These are phyloP conservation scores for Heteropelma amictum DNA, from an alignment of 2,888 invertebrate genomes.

Conservation along the genomic window DNA sequence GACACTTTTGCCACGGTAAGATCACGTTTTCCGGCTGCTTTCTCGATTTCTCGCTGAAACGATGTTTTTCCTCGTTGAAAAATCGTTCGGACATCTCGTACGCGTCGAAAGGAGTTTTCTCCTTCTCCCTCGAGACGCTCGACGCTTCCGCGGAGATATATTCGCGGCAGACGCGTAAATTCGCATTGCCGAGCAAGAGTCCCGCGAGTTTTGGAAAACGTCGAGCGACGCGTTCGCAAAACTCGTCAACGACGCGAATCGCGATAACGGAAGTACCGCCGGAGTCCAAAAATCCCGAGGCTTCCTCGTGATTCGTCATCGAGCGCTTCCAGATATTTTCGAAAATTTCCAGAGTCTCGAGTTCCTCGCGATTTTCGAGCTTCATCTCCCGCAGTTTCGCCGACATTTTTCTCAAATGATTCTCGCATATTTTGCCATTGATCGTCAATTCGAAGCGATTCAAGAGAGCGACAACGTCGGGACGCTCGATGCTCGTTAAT, in stretches of 20 bases:
- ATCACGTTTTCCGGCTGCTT: slow-evolving; percentile 10
- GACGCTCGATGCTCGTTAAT: slow-evolving; percentile 80
- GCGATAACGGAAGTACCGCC: slow-evolving; percentile 88
- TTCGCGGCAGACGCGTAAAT: slow-evolving; percentile 74
- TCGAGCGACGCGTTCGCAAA: slow-evolving; percentile 78
- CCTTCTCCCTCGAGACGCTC: neutral
- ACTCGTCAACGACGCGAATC: slow-evolving; percentile 81
- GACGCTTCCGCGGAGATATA: slow-evolving; percentile 61
- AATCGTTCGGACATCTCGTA: neutral
- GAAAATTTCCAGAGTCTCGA: slow-evolving; percentile 59
- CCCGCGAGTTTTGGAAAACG: slow-evolving; percentile 80
- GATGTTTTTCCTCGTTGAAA: neutral
- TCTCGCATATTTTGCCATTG: slow-evolving; percentile 85
- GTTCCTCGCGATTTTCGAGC: slow-evolving; percentile 61
- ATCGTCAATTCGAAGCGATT: slow-evolving; percentile 81
- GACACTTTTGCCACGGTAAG: slow-evolving; percentile 68
- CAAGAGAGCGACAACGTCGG: slow-evolving; percentile 83
- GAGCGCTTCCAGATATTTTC: slow-evolving; percentile 63
- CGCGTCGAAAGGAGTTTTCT: slow-evolving; percentile 14
- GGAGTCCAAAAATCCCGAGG: slow-evolving; percentile 80
- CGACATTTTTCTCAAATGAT: slow-evolving; percentile 73
- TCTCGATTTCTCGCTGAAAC: neutral
- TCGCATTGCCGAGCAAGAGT: slow-evolving; percentile 79
- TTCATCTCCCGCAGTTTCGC: slow-evolving; percentile 69
- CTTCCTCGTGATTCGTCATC: slow-evolving; percentile 65